Conservation (phyloP, 2,113 vertebrate genomes). For the Mola mola region DNA sequence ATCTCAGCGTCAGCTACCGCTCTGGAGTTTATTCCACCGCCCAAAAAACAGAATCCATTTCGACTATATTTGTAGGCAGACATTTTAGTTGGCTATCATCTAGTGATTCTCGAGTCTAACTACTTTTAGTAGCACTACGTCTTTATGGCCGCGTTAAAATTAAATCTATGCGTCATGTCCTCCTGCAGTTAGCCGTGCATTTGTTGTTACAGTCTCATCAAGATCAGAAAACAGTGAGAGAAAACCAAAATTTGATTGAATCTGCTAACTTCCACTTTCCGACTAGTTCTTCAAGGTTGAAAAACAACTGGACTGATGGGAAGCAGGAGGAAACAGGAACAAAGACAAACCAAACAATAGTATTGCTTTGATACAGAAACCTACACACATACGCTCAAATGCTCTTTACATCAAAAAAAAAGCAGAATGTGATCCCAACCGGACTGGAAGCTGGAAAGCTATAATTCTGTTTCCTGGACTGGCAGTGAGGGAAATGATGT, state of each 20-base stretch:
- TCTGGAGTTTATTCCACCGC: constrained; percentile 37
- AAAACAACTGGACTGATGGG: no score
- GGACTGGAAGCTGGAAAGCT: constrained; percentile 62
- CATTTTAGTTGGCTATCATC: constrained; percentile 17
- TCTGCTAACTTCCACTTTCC: no score
- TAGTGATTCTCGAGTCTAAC: constrained; percentile 6
- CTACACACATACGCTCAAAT: neutral
- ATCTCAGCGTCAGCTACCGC: constrained; percentile 52
- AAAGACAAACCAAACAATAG: neutral
- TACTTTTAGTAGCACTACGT: neutral
- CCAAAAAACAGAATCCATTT: constrained; percentile 45
- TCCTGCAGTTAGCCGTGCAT: no score
- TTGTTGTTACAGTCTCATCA: no score
- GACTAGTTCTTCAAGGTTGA: no score
- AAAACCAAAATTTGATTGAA: no score
- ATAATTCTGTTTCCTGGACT: constrained; percentile 73
- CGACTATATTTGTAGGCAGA: constrained; percentile 56
- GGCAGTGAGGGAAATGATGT: constrained; percentile 79
- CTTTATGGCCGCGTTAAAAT: no score
- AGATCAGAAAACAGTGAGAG: no score
- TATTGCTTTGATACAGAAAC: no score
- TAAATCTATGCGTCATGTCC: no score
- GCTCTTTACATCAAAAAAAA: no score
- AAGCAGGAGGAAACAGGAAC: no score
- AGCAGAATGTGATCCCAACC: constrained; percentile 29